These are phyloP conservation scores for Phylloscopus trochilus DNA, from an alignment of 2,113 vertebrate species.

Conservation along the genomic window DNA sequence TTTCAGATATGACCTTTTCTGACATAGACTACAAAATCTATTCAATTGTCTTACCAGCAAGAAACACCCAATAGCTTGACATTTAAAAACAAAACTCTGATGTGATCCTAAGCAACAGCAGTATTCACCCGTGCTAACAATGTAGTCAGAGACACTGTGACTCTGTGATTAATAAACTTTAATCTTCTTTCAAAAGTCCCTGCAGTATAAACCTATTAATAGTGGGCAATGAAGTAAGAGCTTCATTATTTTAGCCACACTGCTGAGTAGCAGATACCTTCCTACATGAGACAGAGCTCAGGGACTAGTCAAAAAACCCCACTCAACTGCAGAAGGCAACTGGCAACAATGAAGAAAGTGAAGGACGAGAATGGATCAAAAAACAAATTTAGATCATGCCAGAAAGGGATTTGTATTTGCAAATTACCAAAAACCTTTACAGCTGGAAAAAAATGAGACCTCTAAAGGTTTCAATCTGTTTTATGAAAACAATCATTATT, in stretches of 20 bases:
- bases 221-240: neutral
- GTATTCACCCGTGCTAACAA: neutral
- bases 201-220: conserved; percentile 11
- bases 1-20: neutral
- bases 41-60: neutral
- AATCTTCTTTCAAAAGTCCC: conserved; percentile 24
- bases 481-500: neutral
- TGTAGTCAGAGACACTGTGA: neutral
- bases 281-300: neutral
- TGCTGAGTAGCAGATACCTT: neutral
- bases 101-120: neutral
- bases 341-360: neutral
- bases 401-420: neutral
- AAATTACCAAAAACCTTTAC: neutral
- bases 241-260: neutral
- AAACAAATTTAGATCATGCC: neutral
- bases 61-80: neutral
- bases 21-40: neutral
- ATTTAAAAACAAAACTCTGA: neutral
- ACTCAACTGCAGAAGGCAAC: neutral
- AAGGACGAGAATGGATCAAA: neutral
- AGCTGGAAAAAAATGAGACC: neutral
- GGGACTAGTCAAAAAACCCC: neutral
- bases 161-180: conserved; percentile 35
- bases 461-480: neutral